Evolutionary conservation across 2,888 invertebrate genomes (phyloP), one percentile per base, ranked within the genome.

Genomic region (Phortica magna): DNA sequence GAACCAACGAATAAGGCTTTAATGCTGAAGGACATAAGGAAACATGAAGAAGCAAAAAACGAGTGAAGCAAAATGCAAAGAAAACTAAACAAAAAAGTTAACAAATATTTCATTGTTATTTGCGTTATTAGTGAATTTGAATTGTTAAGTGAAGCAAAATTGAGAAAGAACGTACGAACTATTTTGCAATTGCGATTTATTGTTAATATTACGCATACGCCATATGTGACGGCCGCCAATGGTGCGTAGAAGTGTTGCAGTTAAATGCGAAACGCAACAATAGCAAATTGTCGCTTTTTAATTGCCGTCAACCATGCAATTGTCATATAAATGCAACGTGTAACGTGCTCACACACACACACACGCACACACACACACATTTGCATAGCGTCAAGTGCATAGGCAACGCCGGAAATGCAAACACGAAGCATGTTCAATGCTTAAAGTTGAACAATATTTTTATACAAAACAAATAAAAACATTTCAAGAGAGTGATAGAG

Each of bases 401-500:
- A 48, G 0, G 48, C 48, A 22, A 7, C 19, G 19, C 19, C 22
- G 70, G 70, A 71, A 71, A 55, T 71, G 70, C 55, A 71, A 71
- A 71, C 53, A 71, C 12, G 55, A 53, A 22, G 22, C 53, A 14
- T 31, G 22, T 71, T 71, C 55, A 71, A 71, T 71, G 22, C 39
- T 55, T 17, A 48, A n/a, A 17, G n/a, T 55, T 14, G 41, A 17
- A 67, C n/a, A 41, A 42, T 61, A 22, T 7, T 59, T 19, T 19
- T 19, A 61, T 2, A 61, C 10, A 61, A 10, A 22, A 61, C 19
- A 9, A 22, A 61, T 4, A 61, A 10, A 61, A 9, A n/a, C 1
- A 57, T n/a, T n/a, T 2, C 39, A 14, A 39, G 9, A 39, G 12
- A 39, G 6, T 7, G n/a, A 7, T 2, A n/a, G 17, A 9, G 10